A percentile compares a stretch with the other conserved stretches of the same genome.
Conservation (phyloP, 2,113 vertebrate genomes). For the Embiotoca jacksoni region DNA sequence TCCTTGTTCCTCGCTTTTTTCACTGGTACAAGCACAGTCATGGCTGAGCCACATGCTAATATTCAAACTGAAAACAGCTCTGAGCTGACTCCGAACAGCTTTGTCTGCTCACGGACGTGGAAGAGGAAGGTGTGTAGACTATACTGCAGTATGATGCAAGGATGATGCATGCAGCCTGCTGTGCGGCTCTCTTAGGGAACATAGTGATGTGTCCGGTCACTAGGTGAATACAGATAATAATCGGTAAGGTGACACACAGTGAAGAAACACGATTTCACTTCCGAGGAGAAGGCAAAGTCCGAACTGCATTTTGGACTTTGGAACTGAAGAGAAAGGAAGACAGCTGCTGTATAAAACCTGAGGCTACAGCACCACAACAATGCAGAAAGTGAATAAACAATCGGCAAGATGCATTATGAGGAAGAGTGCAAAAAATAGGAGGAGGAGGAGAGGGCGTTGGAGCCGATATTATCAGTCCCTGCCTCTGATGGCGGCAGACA, state of each 20-base stretch:
- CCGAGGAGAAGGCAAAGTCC: conserved; percentile 31
- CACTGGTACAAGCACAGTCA: conserved; percentile 77
- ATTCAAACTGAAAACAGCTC: conserved; percentile 59
- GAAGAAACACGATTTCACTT: background rate
- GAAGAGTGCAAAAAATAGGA: conserved; percentile 37
- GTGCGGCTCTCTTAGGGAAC: conserved; percentile 37
- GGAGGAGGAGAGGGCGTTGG: conserved; percentile 59
- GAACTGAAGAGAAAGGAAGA: background rate
- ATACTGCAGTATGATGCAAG: conserved; percentile 56
- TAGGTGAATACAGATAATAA: conserved; percentile 71
- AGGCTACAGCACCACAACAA: background rate
- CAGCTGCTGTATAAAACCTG: background rate
- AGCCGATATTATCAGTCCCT: conserved; percentile 78
- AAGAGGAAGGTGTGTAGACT: conserved; percentile 11
- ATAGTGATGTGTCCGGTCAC: conserved; percentile 55
- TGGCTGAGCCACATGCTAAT: conserved; percentile 78
- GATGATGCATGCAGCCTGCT: conserved; percentile 48
- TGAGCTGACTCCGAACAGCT: conserved; percentile 43
- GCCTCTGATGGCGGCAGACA: conserved; percentile 80
- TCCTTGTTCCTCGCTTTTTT: conserved; percentile 70
- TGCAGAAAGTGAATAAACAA: conserved; percentile 50
- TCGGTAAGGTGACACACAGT: conserved; percentile 49
- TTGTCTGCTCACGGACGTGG: conserved; percentile 22
- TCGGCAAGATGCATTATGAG: conserved; percentile 41
- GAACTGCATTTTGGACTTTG: conserved; percentile 13